phyloP scores from a whole-genome alignment of 1,140 invertebrate genomes.

The Temnothorax curvispinosus region DNA sequence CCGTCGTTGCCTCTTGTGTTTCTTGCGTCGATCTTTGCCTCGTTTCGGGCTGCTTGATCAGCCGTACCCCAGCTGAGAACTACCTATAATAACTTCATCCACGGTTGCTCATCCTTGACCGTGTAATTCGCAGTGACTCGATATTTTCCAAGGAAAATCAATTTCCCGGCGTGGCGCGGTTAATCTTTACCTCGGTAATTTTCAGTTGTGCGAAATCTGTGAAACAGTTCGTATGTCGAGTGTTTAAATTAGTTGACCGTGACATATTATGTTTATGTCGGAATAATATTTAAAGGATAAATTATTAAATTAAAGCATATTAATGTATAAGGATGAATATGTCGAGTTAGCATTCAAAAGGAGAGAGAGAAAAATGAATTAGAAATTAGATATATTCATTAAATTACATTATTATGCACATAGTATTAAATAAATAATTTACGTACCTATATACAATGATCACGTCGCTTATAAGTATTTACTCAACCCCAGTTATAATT shows the following conservation, averaged over 20 bases:
- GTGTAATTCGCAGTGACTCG: conserved; percentile 43
- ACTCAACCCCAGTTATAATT: background rate
- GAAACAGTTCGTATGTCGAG: background rate
- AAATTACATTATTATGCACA: background rate
- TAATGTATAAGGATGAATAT: background rate
- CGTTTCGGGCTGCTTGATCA: conserved; percentile 25
- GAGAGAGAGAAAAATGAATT: background rate
- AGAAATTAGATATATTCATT: background rate
- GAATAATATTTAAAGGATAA: background rate
- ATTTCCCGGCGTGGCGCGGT: conserved; percentile 21
- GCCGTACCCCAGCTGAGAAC: conserved; percentile 1
- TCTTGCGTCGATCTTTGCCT: conserved; percentile 22
- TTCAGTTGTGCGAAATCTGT: conserved; percentile 28
- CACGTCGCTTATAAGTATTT: too few species aligned
- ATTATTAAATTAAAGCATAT: background rate
- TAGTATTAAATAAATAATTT: conserved; percentile 5
- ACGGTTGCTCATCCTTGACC: conserved; percentile 47
- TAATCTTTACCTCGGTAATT: background rate
- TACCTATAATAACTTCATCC: conserved; percentile 51
- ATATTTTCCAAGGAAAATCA: conserved; percentile 57
- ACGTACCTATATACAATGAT: background rate
- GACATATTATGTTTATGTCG: background rate
- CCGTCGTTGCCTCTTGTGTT: conserved; percentile 15
- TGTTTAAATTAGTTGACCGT: background rate
- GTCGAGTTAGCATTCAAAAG: background rate